Base-by-base conservation (phyloP, 2,797 vertebrate species). In the Hoplostethus atlanticus region DNA sequence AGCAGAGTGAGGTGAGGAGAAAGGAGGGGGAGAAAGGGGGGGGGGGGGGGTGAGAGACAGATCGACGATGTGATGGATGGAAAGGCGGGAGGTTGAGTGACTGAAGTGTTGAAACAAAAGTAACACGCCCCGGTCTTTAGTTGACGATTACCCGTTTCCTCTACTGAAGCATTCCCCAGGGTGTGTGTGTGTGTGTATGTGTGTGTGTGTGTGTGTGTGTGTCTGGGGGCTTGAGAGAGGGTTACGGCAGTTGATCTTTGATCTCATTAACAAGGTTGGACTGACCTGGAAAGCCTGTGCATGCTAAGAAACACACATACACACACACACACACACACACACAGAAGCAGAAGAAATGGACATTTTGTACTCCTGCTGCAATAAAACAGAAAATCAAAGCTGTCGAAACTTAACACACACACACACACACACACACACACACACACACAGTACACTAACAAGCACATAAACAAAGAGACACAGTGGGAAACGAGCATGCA, bases 341-440 rank as follows among this genome's bases (percentile, higher is more conserved):
- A 34, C 34, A 34, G 4, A 34, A 68, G 71, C 56, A 46, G 40
- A 4, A 34, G 34, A 55, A 46, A 21, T 9, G 55, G 64, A 68
- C 67, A 47, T 73, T 48, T 64, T 72, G 75, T 71, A 30, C 61
- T 68, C 46, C n/a, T 34, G 67, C 50, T n/a, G 55, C 51, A 73
- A 57, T 84, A 81, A 87, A 87, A 82, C 65, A n/a, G 0, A n/a
- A 77, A 58, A 81, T 64, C 76, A 56, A 59, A 77, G 68, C 40
- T 13, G 68, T 76, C 74, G 65, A 77, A 88, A 80, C 79, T 75
- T 21, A 21, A 21, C 21, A 21, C 21, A 21, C 21, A 21, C 21
- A 21, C 21, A 21, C 21, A 21, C 21, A 21, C 21, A 21, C 77
- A 77, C 72, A n/a, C 77, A 30, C 71, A 74, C 38, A 13, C 57